phyloP scores from a whole-genome alignment of 2,113 vertebrate genomes.

The Haemorhous mexicanus region DNA sequence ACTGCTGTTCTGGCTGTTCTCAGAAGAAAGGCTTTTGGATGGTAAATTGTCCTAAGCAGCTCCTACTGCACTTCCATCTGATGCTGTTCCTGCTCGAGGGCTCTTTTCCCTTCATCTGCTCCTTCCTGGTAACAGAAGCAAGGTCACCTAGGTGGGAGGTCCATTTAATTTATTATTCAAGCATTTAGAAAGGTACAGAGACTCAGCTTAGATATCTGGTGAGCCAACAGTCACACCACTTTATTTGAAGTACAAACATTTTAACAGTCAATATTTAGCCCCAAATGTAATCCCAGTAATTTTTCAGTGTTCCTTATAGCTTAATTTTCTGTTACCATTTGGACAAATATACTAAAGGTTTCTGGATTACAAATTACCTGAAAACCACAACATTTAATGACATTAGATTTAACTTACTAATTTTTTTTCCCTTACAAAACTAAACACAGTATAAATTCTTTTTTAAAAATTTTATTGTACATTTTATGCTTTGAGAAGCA shows the following conservation, averaged over 20 bases:
- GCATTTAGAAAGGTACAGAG: neutral
- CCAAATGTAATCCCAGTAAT: conserved; percentile 27
- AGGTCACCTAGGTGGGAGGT: conserved; percentile 11
- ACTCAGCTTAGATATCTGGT: neutral
- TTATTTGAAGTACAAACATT: conserved; percentile 24
- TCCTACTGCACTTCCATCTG: neutral
- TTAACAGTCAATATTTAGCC: conserved; percentile 35
- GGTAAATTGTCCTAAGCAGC: neutral
- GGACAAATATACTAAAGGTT: conserved; percentile 16
- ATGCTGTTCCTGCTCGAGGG: neutral
- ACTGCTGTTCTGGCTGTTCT: neutral
- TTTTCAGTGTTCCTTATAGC: conserved; percentile 32
- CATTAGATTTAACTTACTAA: conserved; percentile 52
- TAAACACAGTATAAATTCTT: conserved; percentile 57
- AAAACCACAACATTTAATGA: conserved; percentile 64
- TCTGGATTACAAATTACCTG: conserved; percentile 69
- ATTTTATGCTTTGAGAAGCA: conserved; percentile 59
- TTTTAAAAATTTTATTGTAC: conserved; percentile 45
- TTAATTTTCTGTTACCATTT: conserved; percentile 31
- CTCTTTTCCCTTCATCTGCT: neutral
- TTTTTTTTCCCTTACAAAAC: conserved; percentile 40
- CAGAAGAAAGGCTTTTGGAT: neutral
- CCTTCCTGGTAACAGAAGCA: neutral
- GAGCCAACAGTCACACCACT: neutral
- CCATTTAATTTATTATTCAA: conserved; percentile 5